phyloP scores from a whole-genome alignment of 2,888 invertebrate genomes.

The Lasioglossum marginatum region DNA sequence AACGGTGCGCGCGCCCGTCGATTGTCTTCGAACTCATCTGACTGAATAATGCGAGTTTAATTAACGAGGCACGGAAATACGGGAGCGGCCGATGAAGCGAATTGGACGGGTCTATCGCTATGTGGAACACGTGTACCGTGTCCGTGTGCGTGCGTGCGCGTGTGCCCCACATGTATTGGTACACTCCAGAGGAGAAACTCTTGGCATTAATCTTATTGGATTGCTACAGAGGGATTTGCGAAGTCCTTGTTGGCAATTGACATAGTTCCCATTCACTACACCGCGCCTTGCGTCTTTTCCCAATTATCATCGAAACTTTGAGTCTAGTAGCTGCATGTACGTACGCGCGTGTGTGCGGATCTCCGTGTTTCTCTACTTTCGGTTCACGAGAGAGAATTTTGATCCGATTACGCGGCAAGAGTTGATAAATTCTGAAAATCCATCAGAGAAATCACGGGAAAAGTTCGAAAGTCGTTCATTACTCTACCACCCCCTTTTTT shows the following conservation, averaged over 20 bases:
- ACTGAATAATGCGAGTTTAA: conserved; percentile 75
- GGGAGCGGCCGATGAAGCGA: conserved; percentile 65
- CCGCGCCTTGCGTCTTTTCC: conserved; percentile 21
- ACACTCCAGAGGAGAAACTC: conserved; percentile 49
- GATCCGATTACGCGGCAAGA: background rate
- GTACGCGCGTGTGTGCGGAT: background rate
- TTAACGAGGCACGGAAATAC: conserved; percentile 68
- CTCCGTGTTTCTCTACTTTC: background rate
- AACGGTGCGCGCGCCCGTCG: conserved; percentile 57
- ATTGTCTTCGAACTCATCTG: conserved; percentile 71
- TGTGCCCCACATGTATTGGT: conserved; percentile 26
- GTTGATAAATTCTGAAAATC: background rate
- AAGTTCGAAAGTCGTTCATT: background rate
- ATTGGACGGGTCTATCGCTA: conserved; percentile 49
- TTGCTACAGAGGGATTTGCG: conserved; percentile 51
- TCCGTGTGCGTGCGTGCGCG: conserved; percentile 24
- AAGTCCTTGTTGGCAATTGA: conserved; percentile 52
- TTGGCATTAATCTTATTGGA: conserved; percentile 52
- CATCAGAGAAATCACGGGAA: background rate
- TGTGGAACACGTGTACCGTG: conserved; percentile 12
- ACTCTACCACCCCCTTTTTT: background rate
- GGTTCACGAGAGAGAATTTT: background rate
- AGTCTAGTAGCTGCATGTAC: background rate
- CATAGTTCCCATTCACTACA: conserved; percentile 50
- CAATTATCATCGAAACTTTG: conserved; percentile 38